phyloP scores from a whole-genome alignment of 2,888 invertebrate genomes.

The Yponomeuta sedellus region DNA sequence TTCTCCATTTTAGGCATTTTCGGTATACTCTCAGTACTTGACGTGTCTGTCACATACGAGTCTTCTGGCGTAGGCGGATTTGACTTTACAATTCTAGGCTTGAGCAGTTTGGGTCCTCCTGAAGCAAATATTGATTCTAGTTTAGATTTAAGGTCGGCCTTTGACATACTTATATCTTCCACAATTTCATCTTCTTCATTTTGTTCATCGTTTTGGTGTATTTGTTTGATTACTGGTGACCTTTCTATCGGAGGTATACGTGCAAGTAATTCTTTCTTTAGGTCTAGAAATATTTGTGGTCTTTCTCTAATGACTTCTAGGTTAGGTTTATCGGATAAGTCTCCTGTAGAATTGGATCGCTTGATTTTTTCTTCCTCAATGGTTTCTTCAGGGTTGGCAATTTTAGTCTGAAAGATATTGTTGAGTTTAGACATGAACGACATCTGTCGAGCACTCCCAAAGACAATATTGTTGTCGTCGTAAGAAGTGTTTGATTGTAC shows the following conservation, averaged over 20 bases:
- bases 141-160: slow-evolving; percentile 59
- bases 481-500: slow-evolving; percentile 43
- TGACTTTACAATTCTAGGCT: slow-evolving; percentile 53
- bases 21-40: slow-evolving; percentile 51
- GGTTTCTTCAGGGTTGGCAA: slow-evolving; percentile 22
- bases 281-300: slow-evolving; percentile 45
- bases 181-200: slow-evolving; percentile 32
- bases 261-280: slow-evolving; percentile 55
- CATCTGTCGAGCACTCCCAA: slow-evolving; percentile 53
- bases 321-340: slow-evolving; percentile 40
- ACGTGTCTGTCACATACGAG: slow-evolving; percentile 45
- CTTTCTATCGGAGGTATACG: slow-evolving; percentile 42
- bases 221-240: slow-evolving; percentile 37
- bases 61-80: slow-evolving; percentile 61
- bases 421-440: slow-evolving; percentile 64
- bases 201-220: slow-evolving; percentile 22
- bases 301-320: slow-evolving; percentile 35
- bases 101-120: slow-evolving; percentile 50
- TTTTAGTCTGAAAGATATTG: slow-evolving; percentile 56
- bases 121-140: slow-evolving; percentile 57
- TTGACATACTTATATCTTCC: slow-evolving; percentile 38
- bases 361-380: slow-evolving; percentile 38
- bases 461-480: slow-evolving; percentile 45
- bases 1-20: slow-evolving; percentile 58
- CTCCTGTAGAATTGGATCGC: slow-evolving; percentile 59